These are phyloP conservation scores for Nephrotoma guestfalica DNA, from an alignment of 2,888 invertebrate species.

Conservation along the genomic window DNA sequence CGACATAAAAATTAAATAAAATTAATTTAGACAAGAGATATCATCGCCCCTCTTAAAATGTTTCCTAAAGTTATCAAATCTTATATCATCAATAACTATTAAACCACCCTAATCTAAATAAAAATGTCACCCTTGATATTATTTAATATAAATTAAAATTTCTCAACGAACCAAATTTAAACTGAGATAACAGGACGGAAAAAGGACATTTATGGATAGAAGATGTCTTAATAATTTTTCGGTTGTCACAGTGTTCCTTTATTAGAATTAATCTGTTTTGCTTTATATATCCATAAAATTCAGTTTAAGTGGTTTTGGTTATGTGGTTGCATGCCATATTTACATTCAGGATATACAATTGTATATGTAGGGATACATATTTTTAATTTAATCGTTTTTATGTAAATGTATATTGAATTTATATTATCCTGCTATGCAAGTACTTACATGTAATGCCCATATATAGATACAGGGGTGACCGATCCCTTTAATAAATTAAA, in stretches of 20 bases:
- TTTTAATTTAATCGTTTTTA: neutral
- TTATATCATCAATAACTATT: neutral
- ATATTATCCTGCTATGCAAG: neutral
- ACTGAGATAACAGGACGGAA: neutral
- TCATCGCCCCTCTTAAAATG: neutral
- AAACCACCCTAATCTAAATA: neutral
- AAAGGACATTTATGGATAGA: neutral
- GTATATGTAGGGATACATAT: neutral
- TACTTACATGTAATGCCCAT: neutral
- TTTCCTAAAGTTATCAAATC: neutral
- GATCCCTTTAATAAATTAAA: neutral
- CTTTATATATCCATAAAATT: neutral
- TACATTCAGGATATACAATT: neutral
- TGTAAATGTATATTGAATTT: neutral
- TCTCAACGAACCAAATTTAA: neutral
- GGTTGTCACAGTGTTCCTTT: neutral
- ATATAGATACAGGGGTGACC: neutral
- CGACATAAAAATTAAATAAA: neutral
- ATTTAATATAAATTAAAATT: neutral
- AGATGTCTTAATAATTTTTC: neutral
- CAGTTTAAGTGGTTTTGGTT: neutral
- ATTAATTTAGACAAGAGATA: neutral
- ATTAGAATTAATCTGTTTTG: neutral
- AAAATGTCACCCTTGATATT: neutral
- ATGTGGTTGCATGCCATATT: neutral